Evolutionary conservation across 1,140 invertebrate genomes (phyloP), one percentile per base, ranked within the genome.

Genomic region (Ips typographus): DNA sequence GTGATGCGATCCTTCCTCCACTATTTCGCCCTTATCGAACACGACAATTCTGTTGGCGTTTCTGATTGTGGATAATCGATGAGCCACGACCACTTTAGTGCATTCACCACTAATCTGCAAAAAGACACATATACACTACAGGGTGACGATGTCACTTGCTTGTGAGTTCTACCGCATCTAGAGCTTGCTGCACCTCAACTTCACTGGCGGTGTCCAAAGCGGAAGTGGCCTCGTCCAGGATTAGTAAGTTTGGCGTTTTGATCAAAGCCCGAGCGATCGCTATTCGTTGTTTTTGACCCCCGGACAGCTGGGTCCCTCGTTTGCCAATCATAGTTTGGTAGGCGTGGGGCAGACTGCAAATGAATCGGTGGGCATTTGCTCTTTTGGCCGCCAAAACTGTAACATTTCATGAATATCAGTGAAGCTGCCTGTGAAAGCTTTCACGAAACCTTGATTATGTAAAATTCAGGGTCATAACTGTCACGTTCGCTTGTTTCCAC

Each of bases 51-150:
- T 78, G 79, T 94, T 89, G 1, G 92, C 92, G 64, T 90, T 88
- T 73, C 87, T 85, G 37, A 95, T 90, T 0, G 93, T 94, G 0
- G 91, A 91, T 41, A 95, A 80, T 62, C 93, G 84, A 80, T 96
- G 93, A 5, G 93, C 93, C 22, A 96, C 88, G 38, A 94, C 90
- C 7, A 96, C 88, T 1, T 93, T 95, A 3, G 93, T 96, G 66
- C 93, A 84, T 47, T 92, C 91, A 79, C 86, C 80, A 73, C 88
- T 86, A 0, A 89, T 89, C 84, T 85, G 69, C 39, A 69, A 76
- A 22, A 22, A 22, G 22, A 22, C 22, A 22, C 22, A 22, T 22
- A 22, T 22, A 22, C 22, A 0, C 22, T 22, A 22, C 22, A 22
- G 22, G 22, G 22, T 22, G 22, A 22, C 22, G 22, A 22, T 0